Conservation (phyloP, 2,113 vertebrate genomes). For the Callorhinus ursinus region DNA sequence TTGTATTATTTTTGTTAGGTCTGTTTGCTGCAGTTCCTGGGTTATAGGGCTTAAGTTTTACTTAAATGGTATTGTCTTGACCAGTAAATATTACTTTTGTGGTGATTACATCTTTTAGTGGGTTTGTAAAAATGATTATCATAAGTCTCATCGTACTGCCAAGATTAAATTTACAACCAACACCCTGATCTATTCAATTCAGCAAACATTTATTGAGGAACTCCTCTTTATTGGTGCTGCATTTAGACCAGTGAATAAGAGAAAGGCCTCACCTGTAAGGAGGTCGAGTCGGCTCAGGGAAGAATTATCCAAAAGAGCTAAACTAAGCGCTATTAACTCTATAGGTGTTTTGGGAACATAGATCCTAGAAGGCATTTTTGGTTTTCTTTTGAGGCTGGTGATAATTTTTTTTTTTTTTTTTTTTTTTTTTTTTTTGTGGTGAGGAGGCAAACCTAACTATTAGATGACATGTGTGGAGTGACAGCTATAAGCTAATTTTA, state of each 20-base stretch:
- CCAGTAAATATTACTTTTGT: conserved; percentile 32
- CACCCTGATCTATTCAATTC: background rate
- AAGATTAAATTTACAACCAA: background rate
- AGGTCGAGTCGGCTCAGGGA: background rate
- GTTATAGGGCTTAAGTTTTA: background rate
- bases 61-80: background rate
- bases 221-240: background rate
- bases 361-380: background rate
- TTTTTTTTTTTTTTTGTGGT: no score
- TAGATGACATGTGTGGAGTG: background rate
- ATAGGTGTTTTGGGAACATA: background rate
- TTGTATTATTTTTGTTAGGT: background rate
- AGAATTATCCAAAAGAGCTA: background rate
- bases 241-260: background rate
- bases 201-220: background rate
- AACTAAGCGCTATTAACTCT: background rate
- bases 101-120: conserved; percentile 10
- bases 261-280: background rate
- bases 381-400: background rate
- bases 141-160: background rate
- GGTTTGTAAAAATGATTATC: background rate
- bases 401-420: background rate
- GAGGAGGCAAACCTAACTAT: background rate
- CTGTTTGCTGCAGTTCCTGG: background rate
- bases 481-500: background rate